Evolutionary conservation across 2,888 invertebrate species (phyloP).

Genomic region (Lepidocyrtinus sp.): DNA sequence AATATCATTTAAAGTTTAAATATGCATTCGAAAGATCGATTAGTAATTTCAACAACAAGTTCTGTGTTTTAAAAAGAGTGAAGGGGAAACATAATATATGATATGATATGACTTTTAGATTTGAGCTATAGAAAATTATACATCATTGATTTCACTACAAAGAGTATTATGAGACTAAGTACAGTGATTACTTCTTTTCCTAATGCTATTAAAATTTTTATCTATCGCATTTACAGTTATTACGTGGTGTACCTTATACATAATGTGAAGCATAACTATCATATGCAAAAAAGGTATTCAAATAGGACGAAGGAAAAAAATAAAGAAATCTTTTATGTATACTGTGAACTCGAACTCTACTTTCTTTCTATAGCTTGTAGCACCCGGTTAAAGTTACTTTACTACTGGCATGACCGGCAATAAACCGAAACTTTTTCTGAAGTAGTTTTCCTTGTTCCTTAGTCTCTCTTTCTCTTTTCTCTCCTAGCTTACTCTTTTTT

Average conservation of each 20-base stretch:
- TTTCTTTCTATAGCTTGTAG: background rate
- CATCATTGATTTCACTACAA: no score
- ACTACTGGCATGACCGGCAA: constrained; percentile 28
- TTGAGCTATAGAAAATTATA: no score
- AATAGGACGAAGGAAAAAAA: background rate
- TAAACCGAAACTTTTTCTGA: constrained; percentile 32
- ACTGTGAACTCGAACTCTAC: background rate
- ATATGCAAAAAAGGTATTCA: background rate
- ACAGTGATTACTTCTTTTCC: background rate
- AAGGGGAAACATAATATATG: no score
- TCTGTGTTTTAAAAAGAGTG: no score
- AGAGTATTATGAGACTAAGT: no score
- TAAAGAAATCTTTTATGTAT: background rate
- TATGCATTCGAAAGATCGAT: no score
- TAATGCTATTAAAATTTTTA: constrained; percentile 10
- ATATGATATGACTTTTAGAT: background rate
- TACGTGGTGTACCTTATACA: constrained; percentile 9
- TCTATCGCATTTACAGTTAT: background rate
- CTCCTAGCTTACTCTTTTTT: constrained; percentile 18
- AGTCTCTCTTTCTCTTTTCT: no score
- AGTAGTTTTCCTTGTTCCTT: background rate
- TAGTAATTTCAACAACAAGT: no score
- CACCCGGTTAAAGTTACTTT: background rate
- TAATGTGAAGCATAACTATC: background rate
- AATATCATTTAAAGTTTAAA: no score